phyloP scores from a whole-genome alignment of 2,888 invertebrate species.

The Sesamia inferens region DNA sequence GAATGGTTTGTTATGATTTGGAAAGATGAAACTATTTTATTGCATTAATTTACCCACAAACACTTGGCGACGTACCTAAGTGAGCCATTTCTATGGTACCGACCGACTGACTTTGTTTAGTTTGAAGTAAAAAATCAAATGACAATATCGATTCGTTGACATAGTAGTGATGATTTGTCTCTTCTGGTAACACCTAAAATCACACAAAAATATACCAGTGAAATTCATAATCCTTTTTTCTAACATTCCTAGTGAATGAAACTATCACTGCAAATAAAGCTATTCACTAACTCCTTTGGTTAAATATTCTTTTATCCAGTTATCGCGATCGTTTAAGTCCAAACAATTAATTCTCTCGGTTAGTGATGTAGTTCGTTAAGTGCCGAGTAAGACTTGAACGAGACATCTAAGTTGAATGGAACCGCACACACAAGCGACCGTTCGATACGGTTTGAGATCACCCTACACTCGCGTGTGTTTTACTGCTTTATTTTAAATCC shows the following conservation, averaged over 20 bases:
- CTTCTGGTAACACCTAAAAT: background rate
- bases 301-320: constrained; percentile 19
- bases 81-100: too few species aligned
- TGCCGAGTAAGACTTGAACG: constrained; percentile 54
- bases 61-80: background rate
- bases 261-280: background rate
- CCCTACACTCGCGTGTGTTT: background rate
- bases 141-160: background rate
- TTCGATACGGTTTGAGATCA: background rate
- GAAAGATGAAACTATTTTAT: background rate
- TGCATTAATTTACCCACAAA: background rate
- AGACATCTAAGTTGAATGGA: constrained; percentile 29
- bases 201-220: background rate
- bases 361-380: constrained; percentile 49
- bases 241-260: background rate
- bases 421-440: background rate
- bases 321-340: constrained; percentile 13
- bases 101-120: too few species aligned
- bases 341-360: constrained; percentile 52
- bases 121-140: background rate
- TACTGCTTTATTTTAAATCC: background rate
- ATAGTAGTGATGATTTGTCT: background rate
- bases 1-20: background rate
- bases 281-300: background rate
- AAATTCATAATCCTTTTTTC: background rate